Evolutionary conservation across 2,797 vertebrate genomes (phyloP), one percentile per base, ranked within the genome.

Genomic region (Myripristis jacobus): DNA sequence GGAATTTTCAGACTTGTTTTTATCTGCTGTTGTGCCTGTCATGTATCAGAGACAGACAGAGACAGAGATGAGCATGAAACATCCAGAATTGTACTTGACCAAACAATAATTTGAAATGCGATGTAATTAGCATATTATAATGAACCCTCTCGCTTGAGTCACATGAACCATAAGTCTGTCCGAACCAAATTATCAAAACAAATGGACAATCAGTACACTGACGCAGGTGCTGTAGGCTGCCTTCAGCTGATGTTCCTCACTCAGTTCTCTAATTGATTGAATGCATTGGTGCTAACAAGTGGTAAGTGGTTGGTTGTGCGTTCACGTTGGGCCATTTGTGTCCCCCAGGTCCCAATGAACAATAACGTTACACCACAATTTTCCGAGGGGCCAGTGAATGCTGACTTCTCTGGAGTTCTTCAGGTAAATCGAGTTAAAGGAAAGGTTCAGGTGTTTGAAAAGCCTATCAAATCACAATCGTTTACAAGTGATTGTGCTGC

Each of bases 321-420:
- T 76, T 64, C 56, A 82, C 62, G 70, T 34, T 67, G 52, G 58
- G 25, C 50, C 84, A 0, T 80, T 75, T 54, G 36, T 88, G 24
- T 90, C 79, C 79, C 70, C 58, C 82, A 97, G 96, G 94, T 96
- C 82, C 94, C 95, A 0, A 84, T 95, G 83, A 96, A 96, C 89
- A 95, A 94, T 87, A 95, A 94, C 79, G 93, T 96, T 66, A 92
- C 95, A 48, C 95, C 95, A 36, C 96, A 97, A 91, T 97, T 97
- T 90, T 94, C 95, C 44, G 96, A 97, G 90, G 94, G 93, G 82
- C 94, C 96, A 64, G 94, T 96, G 78, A 95, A 95, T 70, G 94
- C 96, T 46, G 96, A 97, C 88, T 97, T 97, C 92, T 95, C 96
- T 1, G 94, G 94, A 84, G 95, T 96, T 84, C 95, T 96, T 87